These are phyloP conservation scores for Lycophotia porphyrea DNA, from an alignment of 2,888 invertebrate genomes.

Conservation along the genomic window DNA sequence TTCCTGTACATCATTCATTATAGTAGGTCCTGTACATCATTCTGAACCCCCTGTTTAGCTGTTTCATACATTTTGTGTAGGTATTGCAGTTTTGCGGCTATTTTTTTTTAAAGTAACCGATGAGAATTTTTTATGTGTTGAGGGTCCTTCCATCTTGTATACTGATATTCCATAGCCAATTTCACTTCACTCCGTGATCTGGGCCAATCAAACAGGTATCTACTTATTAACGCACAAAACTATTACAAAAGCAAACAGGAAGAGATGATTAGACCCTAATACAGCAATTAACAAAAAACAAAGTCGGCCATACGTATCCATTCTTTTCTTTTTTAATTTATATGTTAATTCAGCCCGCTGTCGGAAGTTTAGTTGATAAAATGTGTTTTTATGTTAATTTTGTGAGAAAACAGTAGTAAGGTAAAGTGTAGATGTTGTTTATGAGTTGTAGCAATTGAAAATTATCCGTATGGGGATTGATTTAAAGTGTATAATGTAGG, in stretches of 20 bases:
- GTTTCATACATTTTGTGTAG: no score
- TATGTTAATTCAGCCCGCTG: constrained; percentile 63
- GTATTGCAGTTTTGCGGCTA: no score
- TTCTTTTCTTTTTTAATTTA: constrained; percentile 64
- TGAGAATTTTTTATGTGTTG: no score
- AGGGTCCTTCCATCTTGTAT: no score
- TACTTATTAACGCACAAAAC: constrained; percentile 18
- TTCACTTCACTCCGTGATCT: constrained; percentile 10
- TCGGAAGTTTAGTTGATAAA: constrained; percentile 48
- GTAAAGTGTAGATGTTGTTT: constrained; percentile 1
- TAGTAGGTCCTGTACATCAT: no score
- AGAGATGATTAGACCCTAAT: constrained; percentile 61
- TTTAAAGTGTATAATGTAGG: constrained; percentile 2
- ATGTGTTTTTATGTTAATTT: constrained; percentile 57
- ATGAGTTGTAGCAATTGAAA: constrained; percentile 25
- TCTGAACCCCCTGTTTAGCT: no score
- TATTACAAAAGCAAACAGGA: constrained; percentile 65
- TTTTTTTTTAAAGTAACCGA: no score
- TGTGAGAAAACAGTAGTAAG: constrained; percentile 38
- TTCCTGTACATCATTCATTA: no score
- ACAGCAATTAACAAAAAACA: constrained; percentile 62
- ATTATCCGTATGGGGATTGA: constrained; percentile 17
- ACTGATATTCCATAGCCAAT: constrained; percentile 1
- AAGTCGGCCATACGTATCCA: constrained; percentile 64
- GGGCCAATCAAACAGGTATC: constrained; percentile 43